Evolutionary conservation across 2,888 invertebrate species (phyloP).

Genomic region (Cephus sareptanus): DNA sequence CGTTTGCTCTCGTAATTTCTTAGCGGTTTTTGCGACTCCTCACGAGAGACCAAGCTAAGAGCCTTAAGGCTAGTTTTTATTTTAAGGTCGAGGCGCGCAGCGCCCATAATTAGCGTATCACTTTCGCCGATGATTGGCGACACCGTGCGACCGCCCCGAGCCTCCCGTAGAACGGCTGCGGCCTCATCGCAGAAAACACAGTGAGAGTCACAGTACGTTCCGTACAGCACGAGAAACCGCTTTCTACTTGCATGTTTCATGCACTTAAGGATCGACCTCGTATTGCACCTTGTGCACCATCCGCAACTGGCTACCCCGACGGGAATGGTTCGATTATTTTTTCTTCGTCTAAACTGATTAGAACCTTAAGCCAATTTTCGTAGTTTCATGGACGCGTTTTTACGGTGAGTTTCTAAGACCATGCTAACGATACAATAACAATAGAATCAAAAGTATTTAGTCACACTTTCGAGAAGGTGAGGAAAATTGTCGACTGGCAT

Average conservation of each 20-base stretch:
- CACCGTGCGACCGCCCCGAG: conserved; percentile 12
- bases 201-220: neutral
- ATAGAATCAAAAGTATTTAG: neutral
- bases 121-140: conserved; percentile 24
- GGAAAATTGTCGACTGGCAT: neutral
- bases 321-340: neutral
- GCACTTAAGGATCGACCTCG: neutral
- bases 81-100: neutral
- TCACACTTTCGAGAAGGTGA: neutral
- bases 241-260: conserved; percentile 2
- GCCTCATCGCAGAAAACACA: neutral
- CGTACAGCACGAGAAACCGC: conserved; percentile 1
- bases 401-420: neutral
- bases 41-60: neutral
- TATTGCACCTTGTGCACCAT: neutral
- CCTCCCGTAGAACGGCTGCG: neutral
- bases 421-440: neutral
- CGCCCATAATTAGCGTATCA: conserved; percentile 25
- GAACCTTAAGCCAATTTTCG: neutral
- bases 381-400: neutral
- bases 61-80: conserved; percentile 1
- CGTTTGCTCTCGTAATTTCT: conserved; percentile 1
- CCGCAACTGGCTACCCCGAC: neutral
- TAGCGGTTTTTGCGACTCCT: neutral
- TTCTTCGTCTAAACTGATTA: neutral